Evolutionary conservation across 1,140 invertebrate genomes (phyloP).

Genomic region (Anadara kagoshimensis): DNA sequence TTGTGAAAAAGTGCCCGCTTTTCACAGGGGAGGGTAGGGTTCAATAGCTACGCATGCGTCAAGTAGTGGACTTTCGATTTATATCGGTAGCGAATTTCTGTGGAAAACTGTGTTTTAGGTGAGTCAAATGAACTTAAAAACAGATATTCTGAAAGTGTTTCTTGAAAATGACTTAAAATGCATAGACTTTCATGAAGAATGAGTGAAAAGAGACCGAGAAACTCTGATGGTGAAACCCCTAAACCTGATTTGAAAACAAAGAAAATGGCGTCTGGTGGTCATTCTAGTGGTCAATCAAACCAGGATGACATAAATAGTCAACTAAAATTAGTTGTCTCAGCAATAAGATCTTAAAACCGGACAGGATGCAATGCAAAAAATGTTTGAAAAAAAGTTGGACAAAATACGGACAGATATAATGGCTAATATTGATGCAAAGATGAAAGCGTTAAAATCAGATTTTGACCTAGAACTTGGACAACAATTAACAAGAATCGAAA

Average conservation of each 20-base stretch:
- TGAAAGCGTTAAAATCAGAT: constrained; percentile 13
- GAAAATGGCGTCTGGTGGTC: too few species aligned
- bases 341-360: background rate
- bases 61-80: too few species aligned
- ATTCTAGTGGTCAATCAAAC: background rate
- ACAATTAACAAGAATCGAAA: constrained; percentile 18
- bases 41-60: too few species aligned
- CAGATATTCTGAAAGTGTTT: too few species aligned
- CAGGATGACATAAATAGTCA: background rate
- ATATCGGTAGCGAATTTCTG: too few species aligned
- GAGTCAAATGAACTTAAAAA: too few species aligned
- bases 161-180: too few species aligned
- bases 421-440: constrained; percentile 18
- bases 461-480: constrained; percentile 9
- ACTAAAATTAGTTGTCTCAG: background rate
- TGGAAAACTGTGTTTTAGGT: too few species aligned
- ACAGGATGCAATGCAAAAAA: background rate
- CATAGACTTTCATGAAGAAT: too few species aligned
- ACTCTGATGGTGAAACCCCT: background rate
- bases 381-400: constrained; percentile 23
- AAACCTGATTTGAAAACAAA: background rate
- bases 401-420: constrained; percentile 28
- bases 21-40: too few species aligned
- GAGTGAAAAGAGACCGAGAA: background rate
- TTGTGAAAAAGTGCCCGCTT: too few species aligned